Conservation (phyloP, 2,113 vertebrate genomes). For the Saguinus midas region DNA sequence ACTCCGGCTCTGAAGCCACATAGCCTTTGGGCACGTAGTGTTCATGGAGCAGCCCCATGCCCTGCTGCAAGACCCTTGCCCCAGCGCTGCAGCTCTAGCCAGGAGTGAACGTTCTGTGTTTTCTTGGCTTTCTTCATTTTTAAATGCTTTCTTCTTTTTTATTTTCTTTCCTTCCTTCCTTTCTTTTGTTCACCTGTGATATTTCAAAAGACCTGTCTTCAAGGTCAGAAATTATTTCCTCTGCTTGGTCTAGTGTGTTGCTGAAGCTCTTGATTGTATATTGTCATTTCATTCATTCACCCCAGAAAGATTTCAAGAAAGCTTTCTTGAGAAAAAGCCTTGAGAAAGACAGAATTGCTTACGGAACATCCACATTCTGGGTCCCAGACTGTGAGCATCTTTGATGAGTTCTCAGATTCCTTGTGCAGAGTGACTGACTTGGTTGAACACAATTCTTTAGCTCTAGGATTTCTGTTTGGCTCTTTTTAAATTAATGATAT, state of each 20-base stretch:
- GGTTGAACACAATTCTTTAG: conserved; percentile 88
- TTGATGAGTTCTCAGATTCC: not conserved
- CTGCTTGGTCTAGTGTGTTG: not conserved
- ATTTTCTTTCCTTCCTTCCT: too few relatives aligned
- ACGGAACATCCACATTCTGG: not conserved
- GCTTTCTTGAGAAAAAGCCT: too few relatives aligned
- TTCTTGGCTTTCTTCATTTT: too few relatives aligned
- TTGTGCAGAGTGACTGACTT: not conserved
- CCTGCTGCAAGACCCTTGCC: too few relatives aligned
- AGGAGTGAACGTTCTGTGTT: too few relatives aligned
- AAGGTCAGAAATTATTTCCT: not conserved
- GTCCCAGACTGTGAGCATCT: not conserved
- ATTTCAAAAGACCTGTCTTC: not conserved
- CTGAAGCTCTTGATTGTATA: not conserved
- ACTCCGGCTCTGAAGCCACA: too few relatives aligned
- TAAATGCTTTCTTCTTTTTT: too few relatives aligned
- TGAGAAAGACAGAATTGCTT: too few relatives aligned
- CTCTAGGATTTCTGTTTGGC: not conserved
- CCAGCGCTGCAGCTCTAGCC: too few relatives aligned
- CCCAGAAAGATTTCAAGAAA: too few relatives aligned
- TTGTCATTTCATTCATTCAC: not conserved
- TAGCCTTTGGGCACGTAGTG: too few relatives aligned
- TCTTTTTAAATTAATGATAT: not conserved
- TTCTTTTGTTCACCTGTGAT: not conserved
- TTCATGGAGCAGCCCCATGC: too few relatives aligned